phyloP scores from a whole-genome alignment of 2,888 invertebrate species.

The Silvanus unidentatus region DNA sequence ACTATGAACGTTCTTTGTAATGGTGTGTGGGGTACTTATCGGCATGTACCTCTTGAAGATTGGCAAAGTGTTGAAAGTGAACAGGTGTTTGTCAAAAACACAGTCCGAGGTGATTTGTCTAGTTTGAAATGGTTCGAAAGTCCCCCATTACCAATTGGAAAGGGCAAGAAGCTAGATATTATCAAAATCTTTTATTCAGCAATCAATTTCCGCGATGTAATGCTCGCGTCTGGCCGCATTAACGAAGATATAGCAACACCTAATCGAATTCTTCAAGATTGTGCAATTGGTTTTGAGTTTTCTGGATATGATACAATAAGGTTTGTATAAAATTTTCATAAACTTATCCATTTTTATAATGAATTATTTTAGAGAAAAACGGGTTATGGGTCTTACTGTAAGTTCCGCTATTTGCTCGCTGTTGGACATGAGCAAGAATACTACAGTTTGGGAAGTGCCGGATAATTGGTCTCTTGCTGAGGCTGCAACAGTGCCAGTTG shows the following conservation, averaged over 20 bases:
- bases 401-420: background rate
- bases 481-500: conserved; percentile 57
- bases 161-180: background rate
- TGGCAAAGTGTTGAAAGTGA: conserved; percentile 47
- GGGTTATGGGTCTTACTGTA: background rate
- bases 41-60: conserved; percentile 67
- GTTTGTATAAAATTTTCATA: background rate
- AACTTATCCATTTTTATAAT: background rate
- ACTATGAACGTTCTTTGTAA: conserved; percentile 71
- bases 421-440: background rate
- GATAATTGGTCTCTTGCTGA: conserved; percentile 52
- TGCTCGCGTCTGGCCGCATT: conserved; percentile 88
- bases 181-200: conserved; percentile 6
- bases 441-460: conserved; percentile 48
- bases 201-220: conserved; percentile 66
- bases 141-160: conserved; percentile 33
- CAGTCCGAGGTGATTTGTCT: conserved; percentile 78
- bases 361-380: background rate
- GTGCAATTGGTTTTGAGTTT: conserved; percentile 64
- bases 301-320: conserved; percentile 49
- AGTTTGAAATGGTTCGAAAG: conserved; percentile 82
- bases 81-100: conserved; percentile 73
- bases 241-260: conserved; percentile 73
- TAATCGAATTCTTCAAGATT: conserved; percentile 58
- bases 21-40: conserved; percentile 60